Base-by-base conservation (phyloP, 2,888 invertebrate genomes). In the Lottia gigantea region DNA sequence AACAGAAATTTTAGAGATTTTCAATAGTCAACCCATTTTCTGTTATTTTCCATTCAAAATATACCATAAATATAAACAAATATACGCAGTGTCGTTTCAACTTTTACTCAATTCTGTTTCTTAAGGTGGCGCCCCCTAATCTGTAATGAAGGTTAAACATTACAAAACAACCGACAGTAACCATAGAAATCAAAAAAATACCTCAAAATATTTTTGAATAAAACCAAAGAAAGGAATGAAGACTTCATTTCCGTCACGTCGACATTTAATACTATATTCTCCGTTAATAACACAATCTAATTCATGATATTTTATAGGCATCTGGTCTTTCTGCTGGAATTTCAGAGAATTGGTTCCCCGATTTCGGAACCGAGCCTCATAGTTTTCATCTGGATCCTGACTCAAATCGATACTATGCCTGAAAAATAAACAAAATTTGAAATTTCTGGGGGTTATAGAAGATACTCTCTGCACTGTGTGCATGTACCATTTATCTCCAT, bases 201-300 rank as follows among this genome's bases (percentile, higher is more conserved):
- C 94, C 92, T 97, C 97, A 90, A 97, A 97, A 90, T 97, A 97
- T 88, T 94, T 95, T 85, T 94, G 94, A 81, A 97, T 91, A 87
- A 97, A 96, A 64, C 95, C 94, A 90, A 97, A 97, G 63, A 75
- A 75, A 26, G 97, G 97, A 82, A 97, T 90, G 88, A 93, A 97
- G 46, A 97, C 93, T 90, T 96, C 95, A 81, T 93, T 93, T n/a
- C 92, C 92, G 85, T 95, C 94, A 68, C 93, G 92, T 69, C 93
- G 92, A 87, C 96, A 95, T 62, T 92, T 91, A 80, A 95, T 91
- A 6, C 92, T 92, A 86, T 94, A 94, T 84, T 95, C 95, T 67
- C 94, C 95, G 90, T 97, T 96, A 85, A 97, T 96, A 77, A 92
- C 90, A 87, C 97, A 97, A 70, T 86, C 86, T 14, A 89, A 81